Percentiles rank a stretch among this genome's conserved stretches.
Conservation (phyloP, 2,888 invertebrate genomes). For the Parnassius smintheus region DNA sequence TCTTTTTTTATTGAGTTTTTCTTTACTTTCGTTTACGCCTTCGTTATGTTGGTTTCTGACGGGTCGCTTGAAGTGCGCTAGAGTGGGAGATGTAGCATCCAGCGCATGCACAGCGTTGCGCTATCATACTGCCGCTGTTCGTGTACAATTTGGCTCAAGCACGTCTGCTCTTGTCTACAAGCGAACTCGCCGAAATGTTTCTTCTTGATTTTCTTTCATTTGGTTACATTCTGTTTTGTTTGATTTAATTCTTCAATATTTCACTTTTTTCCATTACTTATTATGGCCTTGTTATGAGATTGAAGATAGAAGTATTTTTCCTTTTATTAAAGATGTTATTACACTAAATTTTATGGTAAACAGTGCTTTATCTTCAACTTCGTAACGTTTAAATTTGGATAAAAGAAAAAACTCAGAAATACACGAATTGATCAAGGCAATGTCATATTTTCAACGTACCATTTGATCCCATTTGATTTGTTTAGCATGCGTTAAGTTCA, state of each 20-base stretch:
- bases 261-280: conserved; percentile 47
- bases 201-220: conserved; percentile 33
- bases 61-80: conserved; percentile 30
- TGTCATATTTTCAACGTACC: background rate
- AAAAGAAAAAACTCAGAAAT: too few species aligned
- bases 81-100: conserved; percentile 18
- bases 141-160: conserved; percentile 17
- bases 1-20: conserved; percentile 37
- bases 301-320: conserved; percentile 35
- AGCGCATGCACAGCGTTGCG: conserved; percentile 2
- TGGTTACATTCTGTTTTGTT: conserved; percentile 40
- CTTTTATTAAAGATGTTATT: background rate
- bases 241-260: conserved; percentile 46
- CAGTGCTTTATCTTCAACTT: conserved; percentile 37
- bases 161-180: conserved; percentile 27
- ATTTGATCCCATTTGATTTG: conserved; percentile 28
- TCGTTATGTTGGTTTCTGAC: conserved; percentile 39
- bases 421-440: too few species aligned
- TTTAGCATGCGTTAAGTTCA: conserved; percentile 50
- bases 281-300: conserved; percentile 42
- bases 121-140: conserved; percentile 4
- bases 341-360: background rate
- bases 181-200: conserved; percentile 35
- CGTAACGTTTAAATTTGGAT: conserved; percentile 23
- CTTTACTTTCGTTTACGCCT: conserved; percentile 43